Conservation (phyloP, 2,113 vertebrate species). For the Passer domesticus region DNA sequence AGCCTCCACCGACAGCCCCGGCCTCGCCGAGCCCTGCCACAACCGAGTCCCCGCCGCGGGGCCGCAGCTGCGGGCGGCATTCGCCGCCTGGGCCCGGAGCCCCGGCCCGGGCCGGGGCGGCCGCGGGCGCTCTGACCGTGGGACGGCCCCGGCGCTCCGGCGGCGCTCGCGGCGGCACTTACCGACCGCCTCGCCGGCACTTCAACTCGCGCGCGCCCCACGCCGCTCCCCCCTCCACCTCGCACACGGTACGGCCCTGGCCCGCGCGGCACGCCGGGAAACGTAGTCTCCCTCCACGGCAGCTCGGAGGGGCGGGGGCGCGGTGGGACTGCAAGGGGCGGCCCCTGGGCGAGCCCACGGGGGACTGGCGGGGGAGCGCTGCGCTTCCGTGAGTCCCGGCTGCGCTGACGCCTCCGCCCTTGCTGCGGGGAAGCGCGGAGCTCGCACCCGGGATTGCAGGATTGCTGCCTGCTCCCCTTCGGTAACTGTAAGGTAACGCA, state of each 20-base stretch:
- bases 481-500: fast-evolving
- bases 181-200: conserved; percentile 8
- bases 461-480: fast-evolving
- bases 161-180: background rate
- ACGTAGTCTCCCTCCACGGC: conserved; percentile 40
- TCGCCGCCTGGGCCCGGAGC: background rate
- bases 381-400: fast-evolving
- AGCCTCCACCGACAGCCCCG: too few relatives aligned
- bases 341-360: background rate
- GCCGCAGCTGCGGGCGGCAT: background rate
- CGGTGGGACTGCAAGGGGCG: background rate
- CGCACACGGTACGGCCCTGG: background rate
- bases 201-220: background rate
- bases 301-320: fast-evolving
- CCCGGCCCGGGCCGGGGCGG: too few relatives aligned
- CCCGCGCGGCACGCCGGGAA: conserved; percentile 63
- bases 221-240: background rate
- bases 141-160: fast-evolving
- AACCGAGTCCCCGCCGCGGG: background rate
- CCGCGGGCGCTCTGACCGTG: background rate
- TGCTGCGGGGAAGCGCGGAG: too few relatives aligned
- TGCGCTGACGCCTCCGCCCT: background rate
- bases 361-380: fast-evolving
- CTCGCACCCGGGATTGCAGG: fast-evolving
- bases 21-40: background rate